These are phyloP conservation scores for Psilopogon haemacephalus DNA, from an alignment of 2,113 vertebrate genomes.

Conservation along the genomic window DNA sequence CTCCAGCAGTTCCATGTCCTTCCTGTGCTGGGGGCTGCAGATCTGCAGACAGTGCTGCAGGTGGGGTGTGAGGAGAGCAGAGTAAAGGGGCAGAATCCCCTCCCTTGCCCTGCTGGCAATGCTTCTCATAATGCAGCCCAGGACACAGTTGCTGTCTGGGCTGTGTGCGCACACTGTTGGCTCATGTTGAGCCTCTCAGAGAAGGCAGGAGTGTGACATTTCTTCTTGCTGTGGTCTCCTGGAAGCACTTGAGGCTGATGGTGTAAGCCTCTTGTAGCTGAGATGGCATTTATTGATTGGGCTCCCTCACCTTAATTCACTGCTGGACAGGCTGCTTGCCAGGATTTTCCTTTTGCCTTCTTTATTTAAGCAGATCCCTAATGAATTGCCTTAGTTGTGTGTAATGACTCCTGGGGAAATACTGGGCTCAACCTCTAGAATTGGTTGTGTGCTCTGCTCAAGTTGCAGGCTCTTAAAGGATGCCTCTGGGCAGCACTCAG, in stretches of 20 bases:
- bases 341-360: slow-evolving; percentile 7
- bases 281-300: slow-evolving; percentile 20
- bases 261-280: background rate
- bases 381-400: slow-evolving; percentile 20
- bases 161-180: no score
- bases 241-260: background rate
- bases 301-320: slow-evolving; percentile 21
- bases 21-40: no score
- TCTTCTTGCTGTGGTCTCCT: background rate
- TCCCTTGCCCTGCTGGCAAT: no score
- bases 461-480: background rate
- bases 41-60: no score
- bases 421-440: background rate
- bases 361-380: slow-evolving; percentile 42
- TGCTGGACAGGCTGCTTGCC: background rate
- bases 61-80: no score
- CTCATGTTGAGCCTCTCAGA: no score
- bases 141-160: no score
- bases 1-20: no score
- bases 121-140: no score
- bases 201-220: background rate
- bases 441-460: background rate
- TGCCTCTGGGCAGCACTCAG: background rate
- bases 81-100: no score
- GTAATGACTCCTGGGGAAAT: background rate